Evolutionary conservation across 2,888 invertebrate species (phyloP).

Genomic region (Nomada ruficornis): DNA sequence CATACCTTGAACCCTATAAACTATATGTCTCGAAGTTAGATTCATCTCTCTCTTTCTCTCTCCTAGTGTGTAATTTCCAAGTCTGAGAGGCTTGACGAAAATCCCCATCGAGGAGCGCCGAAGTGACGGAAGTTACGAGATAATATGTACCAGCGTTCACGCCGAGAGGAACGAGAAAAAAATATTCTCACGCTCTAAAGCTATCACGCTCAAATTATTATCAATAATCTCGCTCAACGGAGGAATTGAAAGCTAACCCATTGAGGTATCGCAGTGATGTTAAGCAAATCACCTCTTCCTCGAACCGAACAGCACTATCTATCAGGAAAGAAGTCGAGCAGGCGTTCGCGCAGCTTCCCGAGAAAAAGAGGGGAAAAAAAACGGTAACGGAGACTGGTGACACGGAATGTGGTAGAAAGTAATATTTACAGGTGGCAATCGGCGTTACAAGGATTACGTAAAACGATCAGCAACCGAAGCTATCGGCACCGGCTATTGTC

Average conservation of each 20-base stretch:
- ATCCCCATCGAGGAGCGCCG: neutral
- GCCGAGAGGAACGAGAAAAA: neutral
- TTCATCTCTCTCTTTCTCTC: too few species aligned
- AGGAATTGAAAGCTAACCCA: too few species aligned
- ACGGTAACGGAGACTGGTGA: slow-evolving; percentile 33
- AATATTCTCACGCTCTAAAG: neutral
- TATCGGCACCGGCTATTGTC: slow-evolving; percentile 53
- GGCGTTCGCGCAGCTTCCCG: too few species aligned
- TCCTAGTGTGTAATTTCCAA: neutral
- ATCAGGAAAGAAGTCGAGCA: neutral
- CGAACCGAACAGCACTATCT: too few species aligned
- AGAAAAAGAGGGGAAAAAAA: neutral
- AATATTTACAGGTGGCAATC: slow-evolving; percentile 63
- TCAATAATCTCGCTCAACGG: too few species aligned
- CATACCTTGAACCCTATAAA: too few species aligned
- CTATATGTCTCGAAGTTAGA: too few species aligned
- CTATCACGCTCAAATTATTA: too few species aligned
- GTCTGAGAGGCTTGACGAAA: neutral
- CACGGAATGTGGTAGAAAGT: slow-evolving; percentile 71
- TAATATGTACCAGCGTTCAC: slow-evolving; percentile 7
- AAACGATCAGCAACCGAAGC: slow-evolving; percentile 52
- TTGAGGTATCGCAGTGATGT: too few species aligned
- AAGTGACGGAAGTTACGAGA: slow-evolving; percentile 22
- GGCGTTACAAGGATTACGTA: slow-evolving; percentile 66
- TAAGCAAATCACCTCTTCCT: too few species aligned